Conservation (phyloP, 2,888 invertebrate species). For the Limnephilus marmoratus region DNA sequence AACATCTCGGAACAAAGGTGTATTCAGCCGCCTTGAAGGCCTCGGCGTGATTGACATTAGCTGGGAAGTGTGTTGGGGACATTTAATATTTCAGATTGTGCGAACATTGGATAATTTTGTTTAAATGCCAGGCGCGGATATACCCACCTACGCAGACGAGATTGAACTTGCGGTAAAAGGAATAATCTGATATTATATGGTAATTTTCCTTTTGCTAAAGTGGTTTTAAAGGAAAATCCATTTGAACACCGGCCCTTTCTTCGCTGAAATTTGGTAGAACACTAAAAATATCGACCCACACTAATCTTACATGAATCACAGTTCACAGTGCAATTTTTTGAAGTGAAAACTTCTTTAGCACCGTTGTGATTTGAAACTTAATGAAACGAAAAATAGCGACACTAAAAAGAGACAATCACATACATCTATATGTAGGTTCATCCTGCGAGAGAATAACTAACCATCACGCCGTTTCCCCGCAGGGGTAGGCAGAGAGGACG, state of each 20-base stretch:
- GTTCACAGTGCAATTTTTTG: too few species aligned
- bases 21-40: background rate
- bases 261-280: background rate
- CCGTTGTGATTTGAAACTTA: too few species aligned
- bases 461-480: too few species aligned
- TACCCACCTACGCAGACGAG: background rate
- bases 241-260: background rate
- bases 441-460: too few species aligned
- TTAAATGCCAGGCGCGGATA: background rate
- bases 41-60: slow-evolving; percentile 28
- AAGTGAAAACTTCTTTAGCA: too few species aligned
- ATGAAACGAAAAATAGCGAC: too few species aligned
- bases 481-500: too few species aligned
- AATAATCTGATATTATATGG: background rate
- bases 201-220: background rate
- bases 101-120: background rate
- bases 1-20: background rate
- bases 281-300: too few species aligned
- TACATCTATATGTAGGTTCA: too few species aligned
- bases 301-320: too few species aligned
- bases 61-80: background rate
- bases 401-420: too few species aligned
- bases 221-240: too few species aligned
- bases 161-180: background rate
- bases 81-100: slow-evolving; percentile 29